These are phyloP conservation scores for Endomychus coccineus DNA, from an alignment of 2,888 invertebrate genomes.

Conservation along the genomic window DNA sequence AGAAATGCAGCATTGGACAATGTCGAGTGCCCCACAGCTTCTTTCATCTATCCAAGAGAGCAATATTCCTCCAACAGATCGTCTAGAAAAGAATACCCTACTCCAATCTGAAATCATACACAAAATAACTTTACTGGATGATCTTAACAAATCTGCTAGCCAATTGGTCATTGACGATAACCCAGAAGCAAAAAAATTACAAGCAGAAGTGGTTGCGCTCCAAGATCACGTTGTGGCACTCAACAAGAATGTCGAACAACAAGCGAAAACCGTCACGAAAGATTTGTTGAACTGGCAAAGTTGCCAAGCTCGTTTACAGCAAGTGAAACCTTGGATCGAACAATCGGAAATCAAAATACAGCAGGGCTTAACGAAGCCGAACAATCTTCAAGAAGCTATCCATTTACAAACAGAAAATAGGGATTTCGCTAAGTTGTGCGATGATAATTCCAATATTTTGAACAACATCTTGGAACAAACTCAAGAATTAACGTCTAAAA, in stretches of 20 bases:
- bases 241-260: constrained; percentile 67
- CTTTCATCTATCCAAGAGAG: constrained; percentile 69
- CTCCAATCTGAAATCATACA: constrained; percentile 70
- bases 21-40: constrained; percentile 66
- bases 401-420: constrained; percentile 64
- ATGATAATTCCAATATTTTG: constrained; percentile 61
- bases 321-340: constrained; percentile 84
- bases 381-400: constrained; percentile 72
- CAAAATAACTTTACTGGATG: constrained; percentile 64
- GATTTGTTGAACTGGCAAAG: constrained; percentile 80
- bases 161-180: constrained; percentile 58
- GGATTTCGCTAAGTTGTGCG: constrained; percentile 70
- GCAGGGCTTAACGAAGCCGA: constrained; percentile 64
- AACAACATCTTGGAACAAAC: constrained; percentile 67
- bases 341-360: constrained; percentile 76
- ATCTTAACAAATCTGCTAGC: constrained; percentile 63
- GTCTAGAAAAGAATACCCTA: constrained; percentile 65
- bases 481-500: constrained; percentile 67
- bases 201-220: constrained; percentile 65
- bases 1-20: constrained; percentile 74
- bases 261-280: constrained; percentile 65
- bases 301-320: constrained; percentile 70
- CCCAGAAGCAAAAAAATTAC: constrained; percentile 68
- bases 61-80: constrained; percentile 76
- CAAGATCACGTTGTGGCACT: constrained; percentile 70